A percentile compares a stretch with the other conserved stretches of the same genome.
These are phyloP conservation scores for Tricholauxania praeusta DNA, from an alignment of 2,888 invertebrate genomes.

Conservation along the genomic window DNA sequence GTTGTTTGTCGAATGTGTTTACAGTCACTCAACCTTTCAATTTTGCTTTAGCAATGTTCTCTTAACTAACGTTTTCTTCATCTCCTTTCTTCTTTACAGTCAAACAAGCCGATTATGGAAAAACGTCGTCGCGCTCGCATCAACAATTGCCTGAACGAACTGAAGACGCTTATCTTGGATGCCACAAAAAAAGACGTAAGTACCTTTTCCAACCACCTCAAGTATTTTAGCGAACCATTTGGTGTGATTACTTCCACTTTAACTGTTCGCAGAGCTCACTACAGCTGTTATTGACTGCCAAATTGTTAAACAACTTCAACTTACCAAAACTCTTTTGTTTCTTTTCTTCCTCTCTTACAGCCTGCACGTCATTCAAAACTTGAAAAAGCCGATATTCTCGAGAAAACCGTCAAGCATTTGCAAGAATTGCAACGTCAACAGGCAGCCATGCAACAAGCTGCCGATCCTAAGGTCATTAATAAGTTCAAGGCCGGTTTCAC, in stretches of 20 bases:
- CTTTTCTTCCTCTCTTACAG: constrained; percentile 71
- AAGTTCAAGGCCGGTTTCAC: constrained; percentile 90
- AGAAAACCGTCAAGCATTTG: constrained; percentile 93
- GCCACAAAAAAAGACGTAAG: constrained; percentile 92
- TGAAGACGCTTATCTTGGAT: constrained; percentile 87
- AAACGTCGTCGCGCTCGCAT: constrained; percentile 90
- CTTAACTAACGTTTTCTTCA: constrained; percentile 30
- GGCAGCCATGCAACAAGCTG: constrained; percentile 82
- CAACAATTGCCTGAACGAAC: constrained; percentile 88
- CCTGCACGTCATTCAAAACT: constrained; percentile 93
- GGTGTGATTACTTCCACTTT: background rate
- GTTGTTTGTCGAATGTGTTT: too few species aligned
- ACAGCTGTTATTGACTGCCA: constrained; percentile 8
- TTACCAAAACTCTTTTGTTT: constrained; percentile 11
- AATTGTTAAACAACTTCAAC: background rate
- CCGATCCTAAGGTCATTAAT: constrained; percentile 85
- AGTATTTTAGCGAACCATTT: background rate
- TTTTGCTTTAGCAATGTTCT: background rate
- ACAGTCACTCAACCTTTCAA: too few species aligned
- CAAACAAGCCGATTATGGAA: constrained; percentile 94
- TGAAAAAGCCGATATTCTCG: constrained; percentile 96
- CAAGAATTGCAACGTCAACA: constrained; percentile 91
- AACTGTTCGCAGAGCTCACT: background rate
- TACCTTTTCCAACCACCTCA: constrained; percentile 55
- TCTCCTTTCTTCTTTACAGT: constrained; percentile 73